phyloP scores from a whole-genome alignment of 2,888 invertebrate genomes.

The Aphrophora alni region DNA sequence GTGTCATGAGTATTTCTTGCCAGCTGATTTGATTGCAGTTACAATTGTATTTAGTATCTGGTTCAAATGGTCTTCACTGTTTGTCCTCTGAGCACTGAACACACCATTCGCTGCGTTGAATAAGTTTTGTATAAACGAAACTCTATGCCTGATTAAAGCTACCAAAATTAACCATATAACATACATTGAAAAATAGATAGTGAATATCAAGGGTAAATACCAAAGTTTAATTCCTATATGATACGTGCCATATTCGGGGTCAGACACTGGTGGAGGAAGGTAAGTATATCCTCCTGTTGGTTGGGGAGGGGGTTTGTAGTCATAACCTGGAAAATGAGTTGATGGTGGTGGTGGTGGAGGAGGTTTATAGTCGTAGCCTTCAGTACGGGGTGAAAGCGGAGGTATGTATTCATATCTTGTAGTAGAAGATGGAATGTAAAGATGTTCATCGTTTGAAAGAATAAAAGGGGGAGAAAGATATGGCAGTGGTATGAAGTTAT shows the following conservation, averaged over 20 bases:
- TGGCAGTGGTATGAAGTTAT: too few relatives aligned
- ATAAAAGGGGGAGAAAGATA: too few relatives aligned
- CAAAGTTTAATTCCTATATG: neutral
- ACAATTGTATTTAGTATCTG: neutral
- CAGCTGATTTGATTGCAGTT: neutral
- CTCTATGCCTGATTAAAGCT: neutral
- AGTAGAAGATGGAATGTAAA: neutral
- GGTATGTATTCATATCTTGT: neutral
- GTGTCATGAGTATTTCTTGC: neutral
- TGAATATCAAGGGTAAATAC: neutral
- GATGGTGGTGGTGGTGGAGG: neutral
- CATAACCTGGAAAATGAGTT: neutral
- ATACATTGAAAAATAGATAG: neutral
- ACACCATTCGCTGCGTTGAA: neutral
- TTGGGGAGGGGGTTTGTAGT: neutral
- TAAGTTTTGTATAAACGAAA: neutral
- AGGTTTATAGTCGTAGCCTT: neutral
- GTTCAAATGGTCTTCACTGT: neutral
- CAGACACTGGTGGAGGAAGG: neutral
- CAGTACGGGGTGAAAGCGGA: neutral
- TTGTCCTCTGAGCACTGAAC: neutral
- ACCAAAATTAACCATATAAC: neutral
- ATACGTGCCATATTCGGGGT: neutral
- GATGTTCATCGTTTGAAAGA: too few relatives aligned
- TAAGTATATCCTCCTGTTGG: neutral